phyloP scores from a whole-genome alignment of 2,797 vertebrate genomes.

The Numenius phaeopus region DNA sequence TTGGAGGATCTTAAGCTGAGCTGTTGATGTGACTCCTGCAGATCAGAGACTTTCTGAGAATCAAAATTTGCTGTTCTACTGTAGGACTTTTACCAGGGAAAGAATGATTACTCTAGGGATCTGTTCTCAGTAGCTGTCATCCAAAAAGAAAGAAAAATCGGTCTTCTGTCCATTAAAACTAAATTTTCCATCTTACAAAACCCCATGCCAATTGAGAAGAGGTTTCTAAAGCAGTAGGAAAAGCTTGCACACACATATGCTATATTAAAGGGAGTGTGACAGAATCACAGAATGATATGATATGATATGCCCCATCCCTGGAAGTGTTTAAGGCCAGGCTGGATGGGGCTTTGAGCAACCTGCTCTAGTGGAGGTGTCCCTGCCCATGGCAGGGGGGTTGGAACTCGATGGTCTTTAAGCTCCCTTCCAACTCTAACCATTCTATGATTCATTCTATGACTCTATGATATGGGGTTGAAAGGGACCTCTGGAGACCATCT shows the following conservation, averaged over 20 bases:
- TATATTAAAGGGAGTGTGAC: not conserved
- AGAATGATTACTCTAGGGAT: not conserved
- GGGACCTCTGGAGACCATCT: too few species aligned
- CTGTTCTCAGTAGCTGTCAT: not conserved
- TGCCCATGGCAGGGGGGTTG: too few species aligned
- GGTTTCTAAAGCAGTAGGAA: not conserved
- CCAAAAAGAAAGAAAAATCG: not conserved
- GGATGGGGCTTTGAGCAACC: too few species aligned
- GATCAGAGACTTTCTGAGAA: not conserved
- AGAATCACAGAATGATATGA: too few species aligned
- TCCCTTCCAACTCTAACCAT: too few species aligned
- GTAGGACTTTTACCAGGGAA: not conserved
- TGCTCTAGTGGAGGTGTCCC: too few species aligned
- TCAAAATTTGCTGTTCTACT: not conserved
- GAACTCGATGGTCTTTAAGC: too few species aligned
- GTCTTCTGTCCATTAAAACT: not conserved
- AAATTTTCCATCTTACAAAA: not conserved
- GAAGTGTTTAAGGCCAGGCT: too few species aligned
- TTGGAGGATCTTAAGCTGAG: not conserved
- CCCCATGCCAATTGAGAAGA: not conserved
- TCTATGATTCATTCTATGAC: too few species aligned
- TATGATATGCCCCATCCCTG: too few species aligned
- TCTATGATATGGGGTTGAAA: too few species aligned
- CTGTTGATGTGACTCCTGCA: not conserved
- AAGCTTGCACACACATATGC: fast-evolving